Evolutionary conservation across 2,888 invertebrate genomes (phyloP).

Genomic region (Gortyna flavago): DNA sequence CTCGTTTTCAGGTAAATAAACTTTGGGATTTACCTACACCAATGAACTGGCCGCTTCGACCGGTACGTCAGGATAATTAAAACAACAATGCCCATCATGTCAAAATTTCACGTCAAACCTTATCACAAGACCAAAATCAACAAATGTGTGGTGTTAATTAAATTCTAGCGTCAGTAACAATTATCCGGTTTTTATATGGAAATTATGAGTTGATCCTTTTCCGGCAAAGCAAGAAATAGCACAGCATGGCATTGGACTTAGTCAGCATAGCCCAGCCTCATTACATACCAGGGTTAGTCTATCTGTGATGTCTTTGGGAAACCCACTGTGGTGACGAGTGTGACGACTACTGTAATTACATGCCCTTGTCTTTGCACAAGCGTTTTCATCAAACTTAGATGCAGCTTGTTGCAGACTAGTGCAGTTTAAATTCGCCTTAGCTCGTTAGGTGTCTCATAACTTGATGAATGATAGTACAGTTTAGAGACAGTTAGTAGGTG

Average conservation of each 20-base stretch:
- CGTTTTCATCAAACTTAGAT: background rate
- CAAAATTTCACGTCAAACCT: conserved; percentile 59
- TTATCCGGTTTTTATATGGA: conserved; percentile 59
- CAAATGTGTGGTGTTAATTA: conserved; percentile 62
- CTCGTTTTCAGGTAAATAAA: background rate
- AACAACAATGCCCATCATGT: conserved; percentile 42
- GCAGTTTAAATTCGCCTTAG: background rate
- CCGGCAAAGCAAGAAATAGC: conserved; percentile 52
- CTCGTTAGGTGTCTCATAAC: conserved; percentile 1
- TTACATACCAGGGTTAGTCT: conserved; percentile 92
- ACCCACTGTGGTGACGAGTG: background rate
- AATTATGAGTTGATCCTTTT: conserved; percentile 74
- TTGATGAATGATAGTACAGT: background rate
- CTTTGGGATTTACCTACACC: background rate
- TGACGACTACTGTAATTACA: background rate
- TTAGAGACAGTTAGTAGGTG: conserved; percentile 3
- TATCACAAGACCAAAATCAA: conserved; percentile 64
- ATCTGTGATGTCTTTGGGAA: conserved; percentile 5
- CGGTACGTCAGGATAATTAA: conserved; percentile 19
- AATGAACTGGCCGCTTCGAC: conserved; percentile 28
- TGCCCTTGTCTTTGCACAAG: conserved; percentile 1
- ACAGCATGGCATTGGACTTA: conserved; percentile 88
- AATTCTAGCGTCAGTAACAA: conserved; percentile 43
- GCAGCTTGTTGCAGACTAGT: background rate
- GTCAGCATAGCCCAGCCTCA: conserved; percentile 93